phyloP scores from a whole-genome alignment of 2,888 invertebrate genomes.

The Eupithecia exiguata region DNA sequence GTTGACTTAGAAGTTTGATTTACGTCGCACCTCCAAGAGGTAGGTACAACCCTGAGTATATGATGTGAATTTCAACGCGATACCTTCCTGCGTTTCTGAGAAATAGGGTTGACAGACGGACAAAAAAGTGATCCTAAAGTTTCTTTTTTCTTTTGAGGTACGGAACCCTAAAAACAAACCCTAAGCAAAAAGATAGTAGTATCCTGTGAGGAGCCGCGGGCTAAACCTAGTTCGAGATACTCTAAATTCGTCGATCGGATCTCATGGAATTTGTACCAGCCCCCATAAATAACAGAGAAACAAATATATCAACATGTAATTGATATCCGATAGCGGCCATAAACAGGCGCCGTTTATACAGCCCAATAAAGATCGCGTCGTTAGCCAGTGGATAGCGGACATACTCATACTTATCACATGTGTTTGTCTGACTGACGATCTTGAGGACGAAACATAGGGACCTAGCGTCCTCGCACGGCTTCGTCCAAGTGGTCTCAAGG shows the following conservation, averaged over 20 bases:
- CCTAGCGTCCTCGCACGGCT: not conserved
- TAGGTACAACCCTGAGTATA: no score
- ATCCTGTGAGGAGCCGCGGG: no score
- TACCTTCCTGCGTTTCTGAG: no score
- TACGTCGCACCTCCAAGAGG: no score
- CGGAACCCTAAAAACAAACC: no score
- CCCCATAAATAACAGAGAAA: conserved; percentile 29
- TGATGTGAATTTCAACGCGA: no score
- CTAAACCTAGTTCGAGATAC: not conserved
- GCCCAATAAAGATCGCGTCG: conserved; percentile 39
- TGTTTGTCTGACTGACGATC: not conserved
- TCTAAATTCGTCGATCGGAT: not conserved
- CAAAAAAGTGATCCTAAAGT: no score
- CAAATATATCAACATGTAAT: conserved; percentile 35
- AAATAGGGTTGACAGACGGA: no score
- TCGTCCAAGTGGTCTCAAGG: no score
- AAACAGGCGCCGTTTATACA: conserved; percentile 38
- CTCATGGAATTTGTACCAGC: not conserved
- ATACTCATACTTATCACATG: not conserved
- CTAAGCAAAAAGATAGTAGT: no score
- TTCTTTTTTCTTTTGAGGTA: no score
- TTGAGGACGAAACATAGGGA: not conserved
- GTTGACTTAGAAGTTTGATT: no score
- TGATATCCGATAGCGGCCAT: conserved; percentile 36
- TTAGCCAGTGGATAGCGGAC: conserved; percentile 17